phyloP scores from a whole-genome alignment of 2,888 invertebrate genomes.

The Resseliella maxima region DNA sequence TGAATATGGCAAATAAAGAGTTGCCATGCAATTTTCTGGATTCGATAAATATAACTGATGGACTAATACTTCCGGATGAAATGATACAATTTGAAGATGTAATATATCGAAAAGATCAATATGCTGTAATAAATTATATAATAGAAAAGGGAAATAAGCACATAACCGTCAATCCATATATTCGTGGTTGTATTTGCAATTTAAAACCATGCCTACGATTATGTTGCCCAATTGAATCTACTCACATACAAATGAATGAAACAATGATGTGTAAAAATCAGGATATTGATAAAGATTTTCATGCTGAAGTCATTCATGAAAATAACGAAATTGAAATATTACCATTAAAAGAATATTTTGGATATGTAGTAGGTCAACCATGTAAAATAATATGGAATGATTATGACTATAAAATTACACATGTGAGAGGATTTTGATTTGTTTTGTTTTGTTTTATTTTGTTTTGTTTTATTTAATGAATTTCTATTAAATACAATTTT shows the following conservation, averaged over 20 bases:
- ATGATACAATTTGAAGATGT: not conserved
- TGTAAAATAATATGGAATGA: not conserved
- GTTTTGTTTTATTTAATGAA: too few species aligned
- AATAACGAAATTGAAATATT: not conserved
- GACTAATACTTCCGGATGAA: not conserved
- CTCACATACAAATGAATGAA: not conserved
- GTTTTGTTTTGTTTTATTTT: too few species aligned
- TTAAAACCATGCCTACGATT: not conserved
- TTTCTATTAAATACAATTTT: not conserved
- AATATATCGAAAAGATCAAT: not conserved
- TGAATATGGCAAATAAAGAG: too few species aligned
- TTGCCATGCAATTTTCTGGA: not conserved
- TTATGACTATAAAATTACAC: not conserved
- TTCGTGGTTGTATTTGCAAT: slow-evolving; percentile 9
- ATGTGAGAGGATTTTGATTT: not conserved
- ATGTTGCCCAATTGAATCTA: not conserved
- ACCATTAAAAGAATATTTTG: not conserved
- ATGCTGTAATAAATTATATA: not conserved
- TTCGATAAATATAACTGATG: not conserved
- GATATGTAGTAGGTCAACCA: not conserved
- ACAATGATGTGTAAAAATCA: not conserved
- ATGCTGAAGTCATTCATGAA: not conserved
- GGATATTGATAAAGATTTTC: not conserved
- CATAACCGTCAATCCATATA: not conserved
- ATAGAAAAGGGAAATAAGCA: not conserved